Conservation (phyloP, 2,797 vertebrate genomes). For the Anas flavirostris region DNA sequence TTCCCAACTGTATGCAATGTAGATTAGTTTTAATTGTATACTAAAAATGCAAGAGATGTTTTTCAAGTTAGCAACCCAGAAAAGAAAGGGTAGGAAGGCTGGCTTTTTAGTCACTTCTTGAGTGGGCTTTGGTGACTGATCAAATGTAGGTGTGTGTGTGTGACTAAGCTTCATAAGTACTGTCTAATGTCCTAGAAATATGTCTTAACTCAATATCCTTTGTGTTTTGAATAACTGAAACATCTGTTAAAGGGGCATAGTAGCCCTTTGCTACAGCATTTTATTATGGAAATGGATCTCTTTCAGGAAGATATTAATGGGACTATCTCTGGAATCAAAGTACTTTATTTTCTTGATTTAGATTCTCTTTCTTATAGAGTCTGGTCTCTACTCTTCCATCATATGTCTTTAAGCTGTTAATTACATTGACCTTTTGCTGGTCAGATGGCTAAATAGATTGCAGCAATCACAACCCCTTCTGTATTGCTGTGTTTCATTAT, state of each 20-base stretch:
- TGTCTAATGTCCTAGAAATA: neutral
- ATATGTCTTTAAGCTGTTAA: neutral
- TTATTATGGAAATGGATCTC: neutral
- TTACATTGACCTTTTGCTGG: neutral
- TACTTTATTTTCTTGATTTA: neutral
- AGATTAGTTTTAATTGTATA: neutral
- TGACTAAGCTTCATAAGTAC: neutral
- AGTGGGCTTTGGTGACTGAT: neutral
- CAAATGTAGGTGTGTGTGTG: neutral
- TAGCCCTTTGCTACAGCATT: neutral
- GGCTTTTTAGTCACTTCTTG: neutral
- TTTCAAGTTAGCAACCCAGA: neutral
- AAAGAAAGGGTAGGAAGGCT: neutral
- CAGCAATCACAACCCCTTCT: neutral
- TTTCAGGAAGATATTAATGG: neutral
- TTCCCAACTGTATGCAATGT: neutral
- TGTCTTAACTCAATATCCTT: neutral
- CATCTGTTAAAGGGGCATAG: neutral
- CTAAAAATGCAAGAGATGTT: neutral
- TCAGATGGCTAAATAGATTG: neutral
- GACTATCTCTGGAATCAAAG: neutral
- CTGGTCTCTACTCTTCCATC: neutral
- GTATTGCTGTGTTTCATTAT: neutral
- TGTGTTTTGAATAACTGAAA: neutral
- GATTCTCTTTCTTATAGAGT: neutral